A percentile compares a stretch with the other conserved stretches of the same genome.
These are phyloP conservation scores for Zaprionus vittiger DNA, from an alignment of 1,140 invertebrate species.

Conservation along the genomic window DNA sequence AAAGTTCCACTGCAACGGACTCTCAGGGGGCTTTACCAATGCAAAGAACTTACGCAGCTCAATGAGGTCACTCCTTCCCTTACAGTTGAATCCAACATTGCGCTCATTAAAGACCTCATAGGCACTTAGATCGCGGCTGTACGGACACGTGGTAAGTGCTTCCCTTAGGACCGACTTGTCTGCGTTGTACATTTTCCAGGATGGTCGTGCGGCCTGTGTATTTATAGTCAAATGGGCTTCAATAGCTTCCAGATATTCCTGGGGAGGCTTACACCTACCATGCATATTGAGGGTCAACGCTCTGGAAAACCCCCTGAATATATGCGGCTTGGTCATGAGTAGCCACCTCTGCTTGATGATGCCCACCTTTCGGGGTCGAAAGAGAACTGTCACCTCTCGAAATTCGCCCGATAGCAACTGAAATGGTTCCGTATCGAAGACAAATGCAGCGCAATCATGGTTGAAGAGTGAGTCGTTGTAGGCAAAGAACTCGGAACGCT, in stretches of 20 bases:
- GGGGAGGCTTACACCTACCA: conserved; percentile 57
- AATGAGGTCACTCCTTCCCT: conserved; percentile 35
- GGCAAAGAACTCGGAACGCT: conserved; percentile 41
- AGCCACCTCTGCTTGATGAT: conserved; percentile 64
- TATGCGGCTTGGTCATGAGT: conserved; percentile 36
- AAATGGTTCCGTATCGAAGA: conserved; percentile 53
- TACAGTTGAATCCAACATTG: conserved; percentile 59
- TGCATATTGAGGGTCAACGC: conserved; percentile 57
- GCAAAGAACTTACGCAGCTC: conserved; percentile 46
- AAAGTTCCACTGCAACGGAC: conserved; percentile 48
- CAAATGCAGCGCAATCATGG: conserved; percentile 27
- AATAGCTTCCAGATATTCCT: conserved; percentile 50
- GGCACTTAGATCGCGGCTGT: conserved; percentile 49
- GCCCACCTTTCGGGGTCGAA: conserved; percentile 49
- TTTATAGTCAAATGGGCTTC: neutral
- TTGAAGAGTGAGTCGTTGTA: conserved; percentile 46
- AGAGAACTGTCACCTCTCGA: conserved; percentile 45
- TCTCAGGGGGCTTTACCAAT: neutral
- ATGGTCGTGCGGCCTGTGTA: neutral
- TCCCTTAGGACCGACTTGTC: neutral
- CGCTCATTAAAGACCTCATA: conserved; percentile 58
- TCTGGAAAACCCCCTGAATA: conserved; percentile 44
- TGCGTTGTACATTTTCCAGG: neutral
- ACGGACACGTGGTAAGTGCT: conserved; percentile 19
- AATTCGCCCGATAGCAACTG: conserved; percentile 31